Base-by-base conservation (phyloP, 2,888 invertebrate species). In the Cyclophora punctaria region DNA sequence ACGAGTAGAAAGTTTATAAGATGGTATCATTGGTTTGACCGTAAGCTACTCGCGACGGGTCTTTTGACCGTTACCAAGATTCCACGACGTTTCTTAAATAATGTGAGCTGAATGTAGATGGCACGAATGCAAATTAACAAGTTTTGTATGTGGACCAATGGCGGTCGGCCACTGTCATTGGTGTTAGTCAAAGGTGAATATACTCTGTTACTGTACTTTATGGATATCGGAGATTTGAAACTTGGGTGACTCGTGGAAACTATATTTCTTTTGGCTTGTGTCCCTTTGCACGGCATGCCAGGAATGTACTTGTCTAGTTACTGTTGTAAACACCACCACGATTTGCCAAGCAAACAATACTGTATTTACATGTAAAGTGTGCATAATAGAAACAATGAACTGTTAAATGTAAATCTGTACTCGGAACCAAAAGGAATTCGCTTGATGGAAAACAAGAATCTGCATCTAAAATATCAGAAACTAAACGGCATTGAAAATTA, bases 51-150 rank as follows among this genome's bases (percentile, higher is more conserved):
- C 37, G 37, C 60, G 67, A 67, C 73, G 63, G 69, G 69, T 73
- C 63, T 61, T 49, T 57, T 56, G 56, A 80, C 86, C 80, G 84
- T 83, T 84, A 83, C 59, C 60, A 56, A 71, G 75, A 80, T 79
- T 75, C 79, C 78, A 68, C 64, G 58, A 57, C 69, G 73, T 67
- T 74, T 72, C 76, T 75, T 73, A 80, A 82, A 80, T 78, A 77
- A 74, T 75, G 72, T 69, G 69, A 67, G 66, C 62, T 70, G 75
- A 78, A 77, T 75, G 69, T 67, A 71, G 71, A 64, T 66, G 70
- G 62, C 64, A 64, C 65, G 71, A 71, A 83, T 85, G 78, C 71
- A 79, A 83, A 85, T 83, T 72, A 76, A 67, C 71, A 65, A 59
- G 74, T 73, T 75, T 37, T 75, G 66, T 71, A 69, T 76, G 75